A percentile compares a stretch with the other conserved stretches of the same genome.
Conservation (phyloP, 2,888 invertebrate species). For the Keiferia lycopersicella region DNA sequence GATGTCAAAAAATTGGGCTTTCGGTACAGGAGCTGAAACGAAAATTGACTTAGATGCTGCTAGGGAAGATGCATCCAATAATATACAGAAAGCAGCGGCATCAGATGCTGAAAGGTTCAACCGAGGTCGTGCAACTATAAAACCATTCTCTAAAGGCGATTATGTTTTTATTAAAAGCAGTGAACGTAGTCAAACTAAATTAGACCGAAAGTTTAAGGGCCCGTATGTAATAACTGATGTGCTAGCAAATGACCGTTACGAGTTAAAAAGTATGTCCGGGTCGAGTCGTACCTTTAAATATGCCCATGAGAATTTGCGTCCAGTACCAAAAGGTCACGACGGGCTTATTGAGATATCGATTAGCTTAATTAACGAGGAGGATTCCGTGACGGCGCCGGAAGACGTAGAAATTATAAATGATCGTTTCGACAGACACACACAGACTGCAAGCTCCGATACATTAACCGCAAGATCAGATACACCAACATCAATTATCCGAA, state of each 20-base stretch:
- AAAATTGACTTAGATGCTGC: conserved; percentile 2
- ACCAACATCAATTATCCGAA: too few species aligned
- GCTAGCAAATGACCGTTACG: conserved; percentile 17
- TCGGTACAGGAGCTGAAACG: background rate
- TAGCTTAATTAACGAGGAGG: conserved; percentile 16
- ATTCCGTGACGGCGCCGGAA: conserved; percentile 17
- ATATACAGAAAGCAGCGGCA: too few species aligned
- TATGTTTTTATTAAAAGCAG: conserved; percentile 20
- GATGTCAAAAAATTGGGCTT: conserved; percentile 18
- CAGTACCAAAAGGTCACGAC: conserved; percentile 15
- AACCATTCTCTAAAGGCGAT: conserved; percentile 12
- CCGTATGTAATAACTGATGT: conserved; percentile 11
- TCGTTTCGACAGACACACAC: too few species aligned
- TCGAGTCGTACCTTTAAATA: conserved; percentile 8
- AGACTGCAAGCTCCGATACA: too few species aligned
- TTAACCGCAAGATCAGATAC: too few species aligned
- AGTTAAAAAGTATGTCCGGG: too few species aligned
- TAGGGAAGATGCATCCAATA: conserved; percentile 8
- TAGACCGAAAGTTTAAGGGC: conserved; percentile 18
- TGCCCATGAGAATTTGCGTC: conserved; percentile 21
- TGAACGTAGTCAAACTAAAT: conserved; percentile 20
- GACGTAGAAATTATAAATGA: background rate
- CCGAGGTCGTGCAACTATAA: background rate
- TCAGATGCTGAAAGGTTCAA: conserved; percentile 4
- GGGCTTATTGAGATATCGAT: conserved; percentile 10